phyloP scores from a whole-genome alignment of 1,140 invertebrate species.

The Arctopsyche grandis region DNA sequence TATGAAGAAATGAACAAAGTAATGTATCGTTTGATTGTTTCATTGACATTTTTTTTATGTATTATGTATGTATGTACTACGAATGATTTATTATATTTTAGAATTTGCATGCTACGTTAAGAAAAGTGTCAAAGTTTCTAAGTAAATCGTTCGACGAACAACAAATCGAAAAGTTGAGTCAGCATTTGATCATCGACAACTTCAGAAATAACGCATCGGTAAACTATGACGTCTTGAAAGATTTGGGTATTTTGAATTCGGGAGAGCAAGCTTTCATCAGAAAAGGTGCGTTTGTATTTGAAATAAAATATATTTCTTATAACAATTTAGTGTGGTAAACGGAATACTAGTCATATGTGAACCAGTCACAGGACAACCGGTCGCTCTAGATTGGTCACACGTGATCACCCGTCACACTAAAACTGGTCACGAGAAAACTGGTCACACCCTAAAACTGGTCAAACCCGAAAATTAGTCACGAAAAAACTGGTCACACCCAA shows the following conservation, averaged over 20 bases:
- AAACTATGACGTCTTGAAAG: constrained; percentile 72
- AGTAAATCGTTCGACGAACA: constrained; percentile 66
- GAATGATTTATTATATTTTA: constrained; percentile 56
- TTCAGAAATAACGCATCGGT: constrained; percentile 80
- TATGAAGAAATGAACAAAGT: constrained; percentile 82
- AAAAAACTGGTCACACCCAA: too few species aligned
- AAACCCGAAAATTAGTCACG: too few species aligned
- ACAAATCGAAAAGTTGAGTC: constrained; percentile 66
- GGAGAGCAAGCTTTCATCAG: constrained; percentile 71
- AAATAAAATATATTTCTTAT: background rate
- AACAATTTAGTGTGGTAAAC: background rate
- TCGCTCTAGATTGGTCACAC: too few species aligned
- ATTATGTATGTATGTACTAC: constrained; percentile 16
- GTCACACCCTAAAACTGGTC: too few species aligned
- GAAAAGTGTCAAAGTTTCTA: constrained; percentile 70
- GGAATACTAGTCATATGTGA: too few species aligned
- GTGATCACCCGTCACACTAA: too few species aligned
- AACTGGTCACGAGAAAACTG: too few species aligned
- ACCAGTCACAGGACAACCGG: too few species aligned
- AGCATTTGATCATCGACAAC: constrained; percentile 76
- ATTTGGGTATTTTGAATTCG: constrained; percentile 66
- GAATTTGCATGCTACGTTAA: constrained; percentile 68
- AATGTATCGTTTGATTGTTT: constrained; percentile 39
- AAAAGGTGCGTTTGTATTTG: constrained; percentile 60
- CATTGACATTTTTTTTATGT: constrained; percentile 19